Conservation (phyloP, 2,888 invertebrate genomes). For the Saturnia japonica region DNA sequence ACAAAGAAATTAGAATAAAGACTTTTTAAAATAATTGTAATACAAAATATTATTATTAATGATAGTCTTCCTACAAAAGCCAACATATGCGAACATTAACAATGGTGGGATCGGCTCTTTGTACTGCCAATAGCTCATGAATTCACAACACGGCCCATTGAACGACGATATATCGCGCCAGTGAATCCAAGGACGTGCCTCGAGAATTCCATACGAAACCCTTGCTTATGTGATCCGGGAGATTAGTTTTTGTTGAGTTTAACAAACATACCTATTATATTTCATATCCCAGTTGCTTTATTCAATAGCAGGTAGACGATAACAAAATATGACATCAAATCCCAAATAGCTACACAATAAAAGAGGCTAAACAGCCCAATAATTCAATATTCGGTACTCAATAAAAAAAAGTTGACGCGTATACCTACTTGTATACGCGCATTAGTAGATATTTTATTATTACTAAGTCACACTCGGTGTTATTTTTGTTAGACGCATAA, state of each 20-base stretch:
- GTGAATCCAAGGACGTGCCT: constrained; percentile 24
- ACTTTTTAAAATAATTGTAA: neutral
- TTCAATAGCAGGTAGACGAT: neutral
- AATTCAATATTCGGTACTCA: too few relatives aligned
- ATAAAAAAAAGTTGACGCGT: too few relatives aligned
- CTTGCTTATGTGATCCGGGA: constrained; percentile 16
- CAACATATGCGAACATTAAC: constrained; percentile 38
- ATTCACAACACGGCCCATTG: constrained; percentile 30
- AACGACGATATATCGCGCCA: constrained; percentile 25
- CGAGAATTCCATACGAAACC: constrained; percentile 18
- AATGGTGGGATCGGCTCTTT: constrained; percentile 58
- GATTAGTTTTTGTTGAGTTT: constrained; percentile 19
- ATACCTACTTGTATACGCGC: too few relatives aligned
- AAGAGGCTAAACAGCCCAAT: neutral
- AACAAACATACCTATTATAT: constrained; percentile 12
- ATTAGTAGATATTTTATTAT: too few relatives aligned
- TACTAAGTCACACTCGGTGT: too few relatives aligned
- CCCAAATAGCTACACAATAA: neutral
- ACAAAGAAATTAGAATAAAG: neutral
- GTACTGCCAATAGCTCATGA: constrained; percentile 48
- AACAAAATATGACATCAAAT: neutral
- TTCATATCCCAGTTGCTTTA: neutral
- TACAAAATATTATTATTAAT: neutral
- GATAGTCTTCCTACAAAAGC: constrained; percentile 24
- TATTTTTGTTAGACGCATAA: too few relatives aligned